Conservation (phyloP, 2,797 vertebrate species). For the Crocodylus rhombifer region DNA sequence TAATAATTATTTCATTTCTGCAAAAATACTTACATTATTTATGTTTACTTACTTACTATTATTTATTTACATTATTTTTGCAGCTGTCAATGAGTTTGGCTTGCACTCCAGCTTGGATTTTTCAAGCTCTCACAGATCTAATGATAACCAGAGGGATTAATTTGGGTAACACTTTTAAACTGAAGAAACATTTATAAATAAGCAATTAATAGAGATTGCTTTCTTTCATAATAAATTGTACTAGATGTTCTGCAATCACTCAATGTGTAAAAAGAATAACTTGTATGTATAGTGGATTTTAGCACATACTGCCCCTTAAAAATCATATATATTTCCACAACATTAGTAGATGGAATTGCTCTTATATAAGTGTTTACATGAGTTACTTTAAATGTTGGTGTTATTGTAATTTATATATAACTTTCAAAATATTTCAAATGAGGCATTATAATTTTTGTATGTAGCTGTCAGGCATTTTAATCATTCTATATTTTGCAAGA, state of each 20-base stretch:
- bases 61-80: conserved; percentile 47
- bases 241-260: conserved; percentile 3
- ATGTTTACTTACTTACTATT: conserved; percentile 22
- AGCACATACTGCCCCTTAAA: not conserved
- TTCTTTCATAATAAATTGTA: not conserved
- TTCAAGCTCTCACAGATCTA: conserved; percentile 55
- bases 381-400: not conserved
- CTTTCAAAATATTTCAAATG: not conserved
- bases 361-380: not conserved
- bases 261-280: not conserved
- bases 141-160: conserved; percentile 68
- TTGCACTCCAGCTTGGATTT: conserved; percentile 61
- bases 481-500: not conserved
- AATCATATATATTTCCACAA: not conserved
- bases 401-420: not conserved
- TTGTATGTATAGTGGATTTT: not conserved
- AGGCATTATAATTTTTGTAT: not conserved
- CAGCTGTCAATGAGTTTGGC: conserved; percentile 58
- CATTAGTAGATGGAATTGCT: not conserved
- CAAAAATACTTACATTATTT: conserved; percentile 53
- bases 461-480: not conserved
- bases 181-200: conserved; percentile 52
- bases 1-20: conserved; percentile 41
- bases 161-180: conserved; percentile 61
- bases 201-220: conserved; percentile 48